These are phyloP conservation scores for Pyrocephalus nanus DNA, from an alignment of 2,797 vertebrate species.

Conservation along the genomic window DNA sequence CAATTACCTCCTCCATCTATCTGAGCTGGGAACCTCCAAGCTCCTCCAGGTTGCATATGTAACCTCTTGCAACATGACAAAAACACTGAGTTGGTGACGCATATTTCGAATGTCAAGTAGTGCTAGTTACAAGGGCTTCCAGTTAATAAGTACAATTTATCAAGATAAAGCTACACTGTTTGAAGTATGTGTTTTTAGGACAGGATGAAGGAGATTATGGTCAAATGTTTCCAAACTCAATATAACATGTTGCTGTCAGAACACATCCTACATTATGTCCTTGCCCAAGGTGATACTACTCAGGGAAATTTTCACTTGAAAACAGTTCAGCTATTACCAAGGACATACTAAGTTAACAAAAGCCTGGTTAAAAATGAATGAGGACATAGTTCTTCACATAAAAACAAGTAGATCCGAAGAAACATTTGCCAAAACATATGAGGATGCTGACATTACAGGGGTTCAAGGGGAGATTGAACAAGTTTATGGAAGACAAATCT, in stretches of 20 bases:
- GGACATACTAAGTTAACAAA: not conserved
- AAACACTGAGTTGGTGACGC: not conserved
- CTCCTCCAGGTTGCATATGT: not conserved
- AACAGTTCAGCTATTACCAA: not conserved
- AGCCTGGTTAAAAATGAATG: not conserved
- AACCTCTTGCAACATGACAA: not conserved
- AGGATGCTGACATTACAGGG: not conserved
- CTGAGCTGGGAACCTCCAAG: not conserved
- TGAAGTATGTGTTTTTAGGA: not conserved
- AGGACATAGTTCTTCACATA: rapidly evolving
- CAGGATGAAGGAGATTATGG: not conserved
- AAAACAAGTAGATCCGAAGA: not conserved
- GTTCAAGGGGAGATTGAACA: not conserved
- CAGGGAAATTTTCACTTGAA: not conserved
- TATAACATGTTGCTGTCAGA: not conserved
- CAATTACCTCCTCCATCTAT: not conserved
- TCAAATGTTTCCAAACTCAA: not conserved
- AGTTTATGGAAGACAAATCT: not conserved
- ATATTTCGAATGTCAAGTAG: not conserved
- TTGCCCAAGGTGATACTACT: not conserved
- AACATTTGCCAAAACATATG: not conserved
- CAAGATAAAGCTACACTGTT: not conserved
- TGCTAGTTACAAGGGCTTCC: not conserved
- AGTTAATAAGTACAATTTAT: not conserved
- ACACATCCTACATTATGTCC: not conserved